Percentiles rank a stretch among this genome's conserved stretches.
Conservation (phyloP, 1,140 invertebrate genomes). For the Drosophila novamexicana region DNA sequence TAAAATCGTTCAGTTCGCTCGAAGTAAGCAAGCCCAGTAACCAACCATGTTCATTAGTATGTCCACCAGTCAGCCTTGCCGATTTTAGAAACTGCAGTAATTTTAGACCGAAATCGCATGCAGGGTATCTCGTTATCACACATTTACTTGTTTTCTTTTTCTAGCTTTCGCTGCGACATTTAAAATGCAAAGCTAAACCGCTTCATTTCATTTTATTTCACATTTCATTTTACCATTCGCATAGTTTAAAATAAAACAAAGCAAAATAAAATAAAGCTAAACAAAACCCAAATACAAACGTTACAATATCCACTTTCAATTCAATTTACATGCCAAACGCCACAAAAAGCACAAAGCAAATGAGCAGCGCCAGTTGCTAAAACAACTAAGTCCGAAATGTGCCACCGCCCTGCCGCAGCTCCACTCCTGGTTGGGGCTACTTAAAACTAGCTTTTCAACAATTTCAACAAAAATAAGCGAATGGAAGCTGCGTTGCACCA, state of each 20-base stretch:
- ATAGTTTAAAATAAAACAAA: slow-evolving; percentile 37
- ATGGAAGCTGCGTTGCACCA: slow-evolving; percentile 31
- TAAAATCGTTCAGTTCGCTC: too few species aligned
- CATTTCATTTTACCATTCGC: slow-evolving; percentile 3
- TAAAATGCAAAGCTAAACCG: slow-evolving; percentile 14
- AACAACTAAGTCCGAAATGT: slow-evolving; percentile 61
- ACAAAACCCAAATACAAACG: slow-evolving; percentile 54
- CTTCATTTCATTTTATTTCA: slow-evolving; percentile 22
- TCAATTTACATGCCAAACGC: slow-evolving; percentile 73
- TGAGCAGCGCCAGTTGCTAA: slow-evolving; percentile 67
- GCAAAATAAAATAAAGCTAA: slow-evolving; percentile 43
- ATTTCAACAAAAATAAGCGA: slow-evolving; percentile 64
- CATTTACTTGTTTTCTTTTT: not conserved
- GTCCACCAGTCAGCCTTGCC: too few species aligned
- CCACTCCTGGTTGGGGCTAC: slow-evolving; percentile 46
- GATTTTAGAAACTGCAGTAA: too few species aligned
- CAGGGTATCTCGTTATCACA: not conserved
- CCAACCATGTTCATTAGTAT: too few species aligned
- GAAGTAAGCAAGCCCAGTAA: too few species aligned
- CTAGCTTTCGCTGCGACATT: not conserved
- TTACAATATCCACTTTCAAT: slow-evolving; percentile 70
- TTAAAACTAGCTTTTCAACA: slow-evolving; percentile 76
- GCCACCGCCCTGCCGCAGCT: not conserved
- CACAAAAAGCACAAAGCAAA: slow-evolving; percentile 70
- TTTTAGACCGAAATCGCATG: not conserved